phyloP scores from a whole-genome alignment of 2,888 invertebrate species.

The Pharmacophagus antenor region DNA sequence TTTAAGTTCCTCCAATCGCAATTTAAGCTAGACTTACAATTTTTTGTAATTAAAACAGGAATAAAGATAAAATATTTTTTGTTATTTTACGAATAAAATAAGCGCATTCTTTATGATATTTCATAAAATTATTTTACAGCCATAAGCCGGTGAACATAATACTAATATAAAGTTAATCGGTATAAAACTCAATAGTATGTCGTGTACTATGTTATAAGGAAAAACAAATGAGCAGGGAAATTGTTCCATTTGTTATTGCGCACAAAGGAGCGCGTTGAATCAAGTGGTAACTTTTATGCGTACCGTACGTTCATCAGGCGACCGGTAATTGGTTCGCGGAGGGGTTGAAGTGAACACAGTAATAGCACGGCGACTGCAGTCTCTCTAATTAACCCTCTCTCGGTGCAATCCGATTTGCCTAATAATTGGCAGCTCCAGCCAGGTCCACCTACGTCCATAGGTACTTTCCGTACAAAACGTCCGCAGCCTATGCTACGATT shows the following conservation, averaged over 20 bases:
- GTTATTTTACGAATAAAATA: too few species aligned
- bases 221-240: constrained; percentile 13
- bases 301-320: constrained; percentile 63
- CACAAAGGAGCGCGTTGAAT: constrained; percentile 58
- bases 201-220: constrained; percentile 1
- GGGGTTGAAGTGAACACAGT: constrained; percentile 54
- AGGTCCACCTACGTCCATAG: neutral
- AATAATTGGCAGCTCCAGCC: constrained; percentile 35
- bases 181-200: neutral
- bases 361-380: constrained; percentile 46
- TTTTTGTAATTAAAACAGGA: too few species aligned
- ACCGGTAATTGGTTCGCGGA: constrained; percentile 71
- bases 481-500: constrained; percentile 13
- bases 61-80: too few species aligned
- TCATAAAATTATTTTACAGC: too few species aligned
- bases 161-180: too few species aligned
- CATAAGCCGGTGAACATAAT: too few species aligned
- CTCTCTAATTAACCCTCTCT: constrained; percentile 67
- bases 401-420: constrained; percentile 42
- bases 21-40: too few species aligned
- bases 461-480: constrained; percentile 4
- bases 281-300: constrained; percentile 61
- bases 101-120: too few species aligned
- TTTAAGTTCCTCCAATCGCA: too few species aligned
- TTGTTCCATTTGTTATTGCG: constrained; percentile 23